Evolutionary conservation across 2,113 vertebrate genomes (phyloP).

Genomic region (Zapornia atra): DNA sequence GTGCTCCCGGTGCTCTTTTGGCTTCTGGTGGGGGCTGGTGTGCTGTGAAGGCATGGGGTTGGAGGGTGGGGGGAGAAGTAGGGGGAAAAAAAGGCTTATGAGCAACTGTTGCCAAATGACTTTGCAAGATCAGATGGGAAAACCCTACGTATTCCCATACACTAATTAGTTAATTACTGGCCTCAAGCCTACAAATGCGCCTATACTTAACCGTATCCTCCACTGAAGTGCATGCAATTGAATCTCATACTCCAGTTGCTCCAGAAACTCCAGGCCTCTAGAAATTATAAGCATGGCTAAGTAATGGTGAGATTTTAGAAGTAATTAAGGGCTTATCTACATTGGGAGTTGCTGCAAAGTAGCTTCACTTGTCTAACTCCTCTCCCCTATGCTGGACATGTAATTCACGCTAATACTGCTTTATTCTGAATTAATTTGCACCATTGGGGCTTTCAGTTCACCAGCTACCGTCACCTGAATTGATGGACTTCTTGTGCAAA

Average conservation of each 20-base stretch:
- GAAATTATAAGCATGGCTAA: slow-evolving; percentile 44
- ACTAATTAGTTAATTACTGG: slow-evolving; percentile 30
- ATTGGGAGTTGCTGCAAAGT: neutral
- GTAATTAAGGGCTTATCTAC: slow-evolving; percentile 33
- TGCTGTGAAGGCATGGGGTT: neutral
- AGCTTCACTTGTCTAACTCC: neutral
- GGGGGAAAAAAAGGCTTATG: neutral
- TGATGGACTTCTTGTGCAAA: neutral
- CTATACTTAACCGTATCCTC: slow-evolving; percentile 18
- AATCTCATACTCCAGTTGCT: slow-evolving; percentile 61
- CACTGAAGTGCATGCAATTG: slow-evolving; percentile 57
- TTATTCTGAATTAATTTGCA: neutral
- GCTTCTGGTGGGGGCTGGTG: neutral
- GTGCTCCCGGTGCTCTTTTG: neutral
- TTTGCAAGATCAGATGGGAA: neutral
- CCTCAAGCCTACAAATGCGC: neutral
- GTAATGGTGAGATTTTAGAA: slow-evolving; percentile 42
- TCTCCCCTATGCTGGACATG: neutral
- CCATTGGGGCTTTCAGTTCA: neutral
- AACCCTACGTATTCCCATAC: neutral
- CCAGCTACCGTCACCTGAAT: neutral
- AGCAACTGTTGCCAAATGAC: neutral
- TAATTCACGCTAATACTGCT: neutral
- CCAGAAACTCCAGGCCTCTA: slow-evolving; percentile 42
- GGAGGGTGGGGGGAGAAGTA: no score